These are phyloP conservation scores for Cantharis lateralis DNA, from an alignment of 2,888 invertebrate genomes.

Conservation along the genomic window DNA sequence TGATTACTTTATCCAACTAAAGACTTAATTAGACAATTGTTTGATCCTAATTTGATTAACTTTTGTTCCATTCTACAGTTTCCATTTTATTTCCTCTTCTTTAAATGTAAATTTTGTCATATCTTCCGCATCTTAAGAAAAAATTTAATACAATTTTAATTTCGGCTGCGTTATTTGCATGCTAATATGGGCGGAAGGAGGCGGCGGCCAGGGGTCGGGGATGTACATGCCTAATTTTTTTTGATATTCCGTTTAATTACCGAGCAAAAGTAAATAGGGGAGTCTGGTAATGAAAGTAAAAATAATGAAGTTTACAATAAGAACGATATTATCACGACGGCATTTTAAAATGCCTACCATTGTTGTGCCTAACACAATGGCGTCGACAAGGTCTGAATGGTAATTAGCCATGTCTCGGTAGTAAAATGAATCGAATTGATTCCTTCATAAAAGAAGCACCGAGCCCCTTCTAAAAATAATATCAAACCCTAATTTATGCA, in stretches of 20 bases:
- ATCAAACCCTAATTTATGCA: slow-evolving; percentile 15
- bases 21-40: slow-evolving; percentile 53
- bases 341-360: slow-evolving; percentile 25
- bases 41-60: slow-evolving; percentile 53
- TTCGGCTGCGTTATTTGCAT: slow-evolving; percentile 37
- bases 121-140: slow-evolving; percentile 43
- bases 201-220: background rate
- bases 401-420: slow-evolving; percentile 23
- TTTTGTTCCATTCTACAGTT: slow-evolving; percentile 46
- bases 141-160: slow-evolving; percentile 38
- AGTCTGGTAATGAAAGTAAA: background rate
- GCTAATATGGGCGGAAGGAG: slow-evolving; percentile 20
- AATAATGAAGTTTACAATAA: background rate
- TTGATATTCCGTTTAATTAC: background rate
- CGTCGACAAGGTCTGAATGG: slow-evolving; percentile 24
- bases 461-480: background rate
- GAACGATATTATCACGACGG: background rate
- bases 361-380: slow-evolving; percentile 18
- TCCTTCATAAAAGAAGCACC: background rate
- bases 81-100: slow-evolving; percentile 20
- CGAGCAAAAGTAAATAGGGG: background rate
- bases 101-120: slow-evolving; percentile 27
- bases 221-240: background rate
- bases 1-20: slow-evolving; percentile 44
- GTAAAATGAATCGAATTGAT: slow-evolving; percentile 8